A percentile compares a stretch with the other conserved stretches of the same genome.
These are phyloP conservation scores for Leucoraja ocellata DNA, from an alignment of 2,797 vertebrate genomes.

Conservation along the genomic window DNA sequence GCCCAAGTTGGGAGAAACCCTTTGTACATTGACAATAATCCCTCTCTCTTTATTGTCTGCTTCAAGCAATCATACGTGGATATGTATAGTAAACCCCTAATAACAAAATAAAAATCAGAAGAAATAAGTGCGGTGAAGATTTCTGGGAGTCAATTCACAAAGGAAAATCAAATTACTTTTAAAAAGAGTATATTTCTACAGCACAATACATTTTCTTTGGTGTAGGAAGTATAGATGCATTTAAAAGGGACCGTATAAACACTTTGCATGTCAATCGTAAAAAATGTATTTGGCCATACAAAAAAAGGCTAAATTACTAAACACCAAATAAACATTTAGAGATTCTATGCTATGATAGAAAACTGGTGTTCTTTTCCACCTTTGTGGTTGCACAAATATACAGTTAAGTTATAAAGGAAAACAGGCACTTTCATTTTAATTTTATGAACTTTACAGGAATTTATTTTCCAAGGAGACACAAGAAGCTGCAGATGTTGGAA, in stretches of 20 bases:
- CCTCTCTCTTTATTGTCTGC: conserved; percentile 65
- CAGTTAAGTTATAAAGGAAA: not conserved
- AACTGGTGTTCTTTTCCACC: not conserved
- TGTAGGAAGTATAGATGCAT: not conserved
- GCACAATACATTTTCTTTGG: not conserved
- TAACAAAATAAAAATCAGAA: conserved; percentile 42
- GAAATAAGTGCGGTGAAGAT: not conserved
- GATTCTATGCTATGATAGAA: not conserved
- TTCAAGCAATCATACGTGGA: conserved; percentile 70
- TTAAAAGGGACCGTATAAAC: not conserved
- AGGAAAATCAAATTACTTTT: not conserved
- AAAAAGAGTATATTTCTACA: not conserved
- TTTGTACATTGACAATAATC: conserved; percentile 74
- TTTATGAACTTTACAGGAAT: not conserved
- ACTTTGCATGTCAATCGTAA: not conserved
- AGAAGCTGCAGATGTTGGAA: too few species aligned
- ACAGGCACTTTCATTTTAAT: not conserved
- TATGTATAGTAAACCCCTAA: conserved; percentile 69
- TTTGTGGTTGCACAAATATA: too few species aligned
- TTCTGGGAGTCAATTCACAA: not conserved
- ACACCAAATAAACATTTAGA: not conserved
- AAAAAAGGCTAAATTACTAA: not conserved
- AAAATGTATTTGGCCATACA: not conserved
- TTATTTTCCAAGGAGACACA: not conserved
- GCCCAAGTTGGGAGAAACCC: conserved; percentile 76